phyloP scores from a whole-genome alignment of 1,140 invertebrate species.

The Sminthurinus signatus region DNA sequence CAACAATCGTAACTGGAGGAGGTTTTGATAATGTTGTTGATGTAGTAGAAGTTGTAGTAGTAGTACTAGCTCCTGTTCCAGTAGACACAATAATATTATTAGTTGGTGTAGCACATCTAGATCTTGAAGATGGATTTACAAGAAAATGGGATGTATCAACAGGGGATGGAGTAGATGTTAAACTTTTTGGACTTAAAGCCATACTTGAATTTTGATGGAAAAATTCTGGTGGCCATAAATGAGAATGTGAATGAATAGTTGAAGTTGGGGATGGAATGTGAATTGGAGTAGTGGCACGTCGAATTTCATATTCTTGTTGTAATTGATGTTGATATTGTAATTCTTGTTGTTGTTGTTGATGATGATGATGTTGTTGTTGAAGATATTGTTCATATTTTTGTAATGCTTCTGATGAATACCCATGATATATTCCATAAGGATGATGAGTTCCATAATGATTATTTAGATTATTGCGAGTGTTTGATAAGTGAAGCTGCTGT shows the following conservation, averaged over 20 bases:
- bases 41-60: not conserved
- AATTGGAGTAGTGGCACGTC: conserved; percentile 20
- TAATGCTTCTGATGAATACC: conserved; percentile 22
- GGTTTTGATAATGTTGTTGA: not conserved
- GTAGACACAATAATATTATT: no score
- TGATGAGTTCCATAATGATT: conserved; percentile 12
- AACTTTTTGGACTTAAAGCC: conserved; percentile 32
- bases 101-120: not conserved
- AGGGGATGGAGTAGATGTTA: conserved; percentile 40
- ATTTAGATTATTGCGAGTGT: not conserved
- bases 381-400: conserved; percentile 31
- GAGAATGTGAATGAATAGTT: conserved; percentile 1
- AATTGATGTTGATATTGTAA: conserved; percentile 17
- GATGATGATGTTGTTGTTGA: conserved; percentile 23
- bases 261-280: conserved; percentile 36
- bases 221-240: conserved; percentile 23
- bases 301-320: conserved; percentile 22
- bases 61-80: not conserved
- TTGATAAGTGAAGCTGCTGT: conserved; percentile 22
- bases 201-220: conserved; percentile 25
- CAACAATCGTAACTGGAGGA: not conserved
- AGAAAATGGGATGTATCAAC: conserved; percentile 11
- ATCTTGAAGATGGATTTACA: not conserved
- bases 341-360: conserved; percentile 14
- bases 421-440: conserved; percentile 14